phyloP scores from a whole-genome alignment of 2,797 vertebrate species.

The Helostoma temminkii region DNA sequence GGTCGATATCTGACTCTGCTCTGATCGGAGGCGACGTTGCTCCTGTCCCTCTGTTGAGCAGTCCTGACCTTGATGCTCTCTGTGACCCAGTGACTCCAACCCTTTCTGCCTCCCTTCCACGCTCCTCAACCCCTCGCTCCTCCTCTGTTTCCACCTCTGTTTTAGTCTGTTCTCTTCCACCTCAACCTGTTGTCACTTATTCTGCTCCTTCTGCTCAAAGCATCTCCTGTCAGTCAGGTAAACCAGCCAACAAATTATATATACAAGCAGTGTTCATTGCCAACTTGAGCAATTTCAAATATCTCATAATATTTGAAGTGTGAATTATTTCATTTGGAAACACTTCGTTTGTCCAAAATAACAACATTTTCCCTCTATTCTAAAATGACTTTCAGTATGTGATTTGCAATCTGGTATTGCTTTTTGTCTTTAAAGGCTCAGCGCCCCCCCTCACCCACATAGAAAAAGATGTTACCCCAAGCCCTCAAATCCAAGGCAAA shows the following conservation, averaged over 20 bases:
- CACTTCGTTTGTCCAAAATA: neutral
- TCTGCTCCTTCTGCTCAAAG: conserved; percentile 49
- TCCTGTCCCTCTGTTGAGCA: conserved; percentile 79
- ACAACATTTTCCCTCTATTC: neutral
- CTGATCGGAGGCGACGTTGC: conserved; percentile 33
- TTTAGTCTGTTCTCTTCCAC: conserved; percentile 46
- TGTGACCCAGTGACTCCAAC: conserved; percentile 76
- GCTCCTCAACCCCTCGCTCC: conserved; percentile 40
- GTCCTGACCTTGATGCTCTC: conserved; percentile 85
- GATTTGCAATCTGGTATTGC: neutral
- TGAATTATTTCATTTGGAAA: neutral
- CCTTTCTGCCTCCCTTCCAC: conserved; percentile 53
- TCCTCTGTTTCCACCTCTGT: conserved; percentile 45
- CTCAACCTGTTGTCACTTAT: conserved; percentile 39
- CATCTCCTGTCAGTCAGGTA: conserved; percentile 69
- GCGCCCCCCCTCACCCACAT: conserved; percentile 11
- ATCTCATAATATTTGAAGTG: neutral
- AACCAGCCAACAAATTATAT: conserved; percentile 32
- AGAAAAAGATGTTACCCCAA: conserved; percentile 38
- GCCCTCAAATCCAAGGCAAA: conserved; percentile 20
- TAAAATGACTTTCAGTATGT: neutral
- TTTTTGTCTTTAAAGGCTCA: conserved; percentile 38
- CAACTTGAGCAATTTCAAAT: neutral
- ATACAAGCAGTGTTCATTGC: neutral
- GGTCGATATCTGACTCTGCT: conserved; percentile 27